These are phyloP conservation scores for Heliconius hewitsoni DNA, from an alignment of 1,140 invertebrate species.

Conservation along the genomic window DNA sequence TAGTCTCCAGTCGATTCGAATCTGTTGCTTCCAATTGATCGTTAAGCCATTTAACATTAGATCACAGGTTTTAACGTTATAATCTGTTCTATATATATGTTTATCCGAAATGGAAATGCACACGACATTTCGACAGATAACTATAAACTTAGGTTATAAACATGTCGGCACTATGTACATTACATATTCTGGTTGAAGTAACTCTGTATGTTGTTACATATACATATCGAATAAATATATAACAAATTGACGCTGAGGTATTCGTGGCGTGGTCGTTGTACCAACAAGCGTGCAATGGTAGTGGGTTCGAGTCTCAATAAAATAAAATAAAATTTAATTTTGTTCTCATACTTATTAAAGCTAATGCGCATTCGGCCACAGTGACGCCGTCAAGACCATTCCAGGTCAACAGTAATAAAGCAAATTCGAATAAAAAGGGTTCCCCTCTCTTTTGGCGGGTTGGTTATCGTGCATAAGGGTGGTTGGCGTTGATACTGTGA, in stretches of 20 bases:
- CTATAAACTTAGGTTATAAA: slow-evolving; percentile 6
- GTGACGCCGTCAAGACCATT: too few relatives aligned
- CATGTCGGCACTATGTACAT: neutral
- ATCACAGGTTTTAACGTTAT: neutral
- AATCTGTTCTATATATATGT: neutral
- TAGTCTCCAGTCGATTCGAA: neutral
- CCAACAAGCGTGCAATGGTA: too few relatives aligned
- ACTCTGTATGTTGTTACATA: neutral
- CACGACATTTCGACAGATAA: neutral
- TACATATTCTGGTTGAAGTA: neutral
- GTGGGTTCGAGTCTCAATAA: too few relatives aligned
- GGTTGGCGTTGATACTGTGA: too few relatives aligned
- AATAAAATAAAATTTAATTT: too few relatives aligned
- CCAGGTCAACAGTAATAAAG: too few relatives aligned
- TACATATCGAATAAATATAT: neutral
- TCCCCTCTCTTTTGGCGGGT: too few relatives aligned
- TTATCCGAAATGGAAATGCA: neutral
- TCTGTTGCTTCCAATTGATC: neutral
- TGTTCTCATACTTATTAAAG: too few relatives aligned
- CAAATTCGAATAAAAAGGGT: too few relatives aligned
- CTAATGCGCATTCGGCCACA: too few relatives aligned
- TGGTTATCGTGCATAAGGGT: too few relatives aligned
- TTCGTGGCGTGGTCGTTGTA: too few relatives aligned
- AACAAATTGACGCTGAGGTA: neutral
- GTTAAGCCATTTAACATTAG: neutral